phyloP scores from a whole-genome alignment of 2,113 vertebrate genomes.

The Nasalis larvatus region DNA sequence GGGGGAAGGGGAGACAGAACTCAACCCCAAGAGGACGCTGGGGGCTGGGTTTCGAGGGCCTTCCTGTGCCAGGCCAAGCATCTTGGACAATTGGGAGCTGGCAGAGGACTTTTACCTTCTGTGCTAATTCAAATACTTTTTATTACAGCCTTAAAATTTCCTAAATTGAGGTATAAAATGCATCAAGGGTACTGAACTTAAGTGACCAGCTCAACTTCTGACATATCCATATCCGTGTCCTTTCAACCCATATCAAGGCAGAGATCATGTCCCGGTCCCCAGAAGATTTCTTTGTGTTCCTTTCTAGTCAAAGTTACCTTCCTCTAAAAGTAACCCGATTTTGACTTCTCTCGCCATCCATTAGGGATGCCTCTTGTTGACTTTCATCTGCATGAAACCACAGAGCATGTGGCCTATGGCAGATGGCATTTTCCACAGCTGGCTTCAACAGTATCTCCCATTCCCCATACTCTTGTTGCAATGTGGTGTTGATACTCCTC shows the following conservation, averaged over 20 bases:
- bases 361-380: background rate
- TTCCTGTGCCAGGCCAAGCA: rapidly evolving
- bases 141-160: background rate
- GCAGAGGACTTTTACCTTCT: background rate
- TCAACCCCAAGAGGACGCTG: background rate
- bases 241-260: background rate
- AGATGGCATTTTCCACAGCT: background rate
- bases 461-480: background rate
- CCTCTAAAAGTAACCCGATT: background rate
- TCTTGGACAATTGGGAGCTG: background rate
- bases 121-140: background rate
- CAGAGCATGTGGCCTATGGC: rapidly evolving
- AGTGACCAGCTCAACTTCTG: too few species aligned
- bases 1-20: background rate
- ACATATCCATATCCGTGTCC: rapidly evolving
- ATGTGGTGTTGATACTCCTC: rapidly evolving
- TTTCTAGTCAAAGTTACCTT: background rate
- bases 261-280: rapidly evolving
- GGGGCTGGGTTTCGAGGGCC: background rate
- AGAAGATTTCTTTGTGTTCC: rapidly evolving
- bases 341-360: background rate
- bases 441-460: rapidly evolving
- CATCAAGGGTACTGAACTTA: background rate
- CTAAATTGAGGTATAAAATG: background rate
- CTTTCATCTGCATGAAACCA: too few species aligned